Conservation (phyloP, 2,113 vertebrate species). For the Elanus axillaris region DNA sequence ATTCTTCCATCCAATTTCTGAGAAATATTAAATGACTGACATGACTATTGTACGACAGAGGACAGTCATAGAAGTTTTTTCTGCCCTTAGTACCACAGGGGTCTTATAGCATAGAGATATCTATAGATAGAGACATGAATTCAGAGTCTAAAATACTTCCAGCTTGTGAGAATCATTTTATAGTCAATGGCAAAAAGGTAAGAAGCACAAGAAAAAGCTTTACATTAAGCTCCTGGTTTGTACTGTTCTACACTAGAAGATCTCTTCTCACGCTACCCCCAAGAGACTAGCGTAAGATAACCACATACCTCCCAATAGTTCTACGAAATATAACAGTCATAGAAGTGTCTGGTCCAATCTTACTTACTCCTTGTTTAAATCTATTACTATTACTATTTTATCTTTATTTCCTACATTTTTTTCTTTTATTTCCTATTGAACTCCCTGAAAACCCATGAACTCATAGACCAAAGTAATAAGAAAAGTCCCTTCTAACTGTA, state of each 20-base stretch:
- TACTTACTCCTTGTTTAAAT: neutral
- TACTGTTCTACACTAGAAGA: accelerated
- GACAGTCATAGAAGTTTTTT: neutral
- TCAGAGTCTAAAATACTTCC: neutral
- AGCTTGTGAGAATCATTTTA: neutral
- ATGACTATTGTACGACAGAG: neutral
- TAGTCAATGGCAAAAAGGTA: neutral
- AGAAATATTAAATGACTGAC: neutral
- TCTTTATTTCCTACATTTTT: neutral
- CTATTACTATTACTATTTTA: neutral
- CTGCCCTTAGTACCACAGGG: neutral
- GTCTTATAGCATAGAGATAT: neutral
- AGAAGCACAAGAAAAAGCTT: neutral
- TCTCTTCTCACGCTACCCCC: neutral
- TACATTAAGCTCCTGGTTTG: neutral
- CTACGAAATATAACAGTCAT: neutral
- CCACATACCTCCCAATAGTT: neutral
- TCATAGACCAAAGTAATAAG: neutral
- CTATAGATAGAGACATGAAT: neutral
- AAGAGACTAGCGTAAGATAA: neutral
- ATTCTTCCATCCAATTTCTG: neutral
- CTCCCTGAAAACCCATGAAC: neutral
- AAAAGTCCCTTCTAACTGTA: neutral
- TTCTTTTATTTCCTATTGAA: accelerated
- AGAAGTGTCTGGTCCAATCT: neutral